Evolutionary conservation across 1,140 invertebrate species (phyloP).

Genomic region (Habropoda laboriosa): DNA sequence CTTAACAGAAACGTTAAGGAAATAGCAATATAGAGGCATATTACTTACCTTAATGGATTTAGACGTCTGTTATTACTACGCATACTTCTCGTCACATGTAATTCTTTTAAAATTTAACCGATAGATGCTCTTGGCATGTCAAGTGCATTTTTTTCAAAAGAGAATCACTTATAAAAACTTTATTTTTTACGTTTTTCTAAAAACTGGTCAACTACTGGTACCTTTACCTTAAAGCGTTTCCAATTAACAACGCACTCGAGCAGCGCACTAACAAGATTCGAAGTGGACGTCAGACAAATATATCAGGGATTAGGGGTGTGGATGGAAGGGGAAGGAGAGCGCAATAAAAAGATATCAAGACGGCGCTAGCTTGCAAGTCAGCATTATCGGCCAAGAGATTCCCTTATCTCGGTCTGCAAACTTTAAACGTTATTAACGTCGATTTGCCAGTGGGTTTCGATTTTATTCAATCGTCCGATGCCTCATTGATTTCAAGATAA

Average conservation of each 20-base stretch:
- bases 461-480: constrained; percentile 48
- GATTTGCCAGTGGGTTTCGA: constrained; percentile 39
- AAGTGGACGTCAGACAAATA: neutral
- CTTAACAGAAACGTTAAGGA: too few relatives aligned
- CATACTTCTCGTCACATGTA: too few relatives aligned
- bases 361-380: neutral
- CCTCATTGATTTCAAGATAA: constrained; percentile 65
- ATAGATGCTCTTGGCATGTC: too few relatives aligned
- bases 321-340: neutral
- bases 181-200: too few relatives aligned
- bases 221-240: too few relatives aligned
- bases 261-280: neutral
- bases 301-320: neutral
- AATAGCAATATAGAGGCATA: too few relatives aligned
- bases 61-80: too few relatives aligned
- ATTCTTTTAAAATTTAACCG: too few relatives aligned
- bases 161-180: too few relatives aligned
- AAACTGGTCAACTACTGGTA: too few relatives aligned
- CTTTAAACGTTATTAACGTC: constrained; percentile 52
- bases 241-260: neutral
- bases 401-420: constrained; percentile 28
- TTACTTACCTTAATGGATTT: too few relatives aligned
- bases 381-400: neutral
- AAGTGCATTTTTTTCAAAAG: too few relatives aligned
- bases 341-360: constrained; percentile 19